These are phyloP conservation scores for Sakesphorus luctuosus DNA, from an alignment of 2,113 vertebrate genomes.

Conservation along the genomic window DNA sequence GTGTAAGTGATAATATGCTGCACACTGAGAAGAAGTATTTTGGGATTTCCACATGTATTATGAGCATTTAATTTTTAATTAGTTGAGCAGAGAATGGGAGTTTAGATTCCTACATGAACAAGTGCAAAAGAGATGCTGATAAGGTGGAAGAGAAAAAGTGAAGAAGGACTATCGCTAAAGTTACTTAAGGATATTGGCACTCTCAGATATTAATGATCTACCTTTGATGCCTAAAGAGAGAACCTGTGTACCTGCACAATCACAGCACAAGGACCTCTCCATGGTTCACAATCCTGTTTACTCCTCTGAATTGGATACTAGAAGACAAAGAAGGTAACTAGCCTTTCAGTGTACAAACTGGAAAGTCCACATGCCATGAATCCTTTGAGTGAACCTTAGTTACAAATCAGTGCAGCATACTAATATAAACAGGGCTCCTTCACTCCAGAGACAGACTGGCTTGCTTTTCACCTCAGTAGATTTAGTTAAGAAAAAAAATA, in stretches of 20 bases:
- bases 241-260: not conserved
- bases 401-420: not conserved
- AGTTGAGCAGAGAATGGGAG: not conserved
- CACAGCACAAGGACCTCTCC: not conserved
- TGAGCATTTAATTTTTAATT: not conserved
- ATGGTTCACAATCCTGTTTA: not conserved
- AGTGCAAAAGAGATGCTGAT: not conserved
- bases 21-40: not conserved
- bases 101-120: fast-evolving
- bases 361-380: not conserved
- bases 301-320: not conserved
- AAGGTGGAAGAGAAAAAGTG: not conserved
- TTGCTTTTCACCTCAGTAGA: not conserved
- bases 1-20: not conserved
- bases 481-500: not conserved
- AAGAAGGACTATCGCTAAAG: not conserved
- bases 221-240: not conserved
- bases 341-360: not conserved
- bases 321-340: not conserved
- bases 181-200: not conserved
- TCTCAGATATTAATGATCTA: not conserved
- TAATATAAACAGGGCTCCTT: not conserved
- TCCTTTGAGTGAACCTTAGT: not conserved
- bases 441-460: not conserved
- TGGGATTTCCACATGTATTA: not conserved